Evolutionary conservation across 2,797 vertebrate species (phyloP).

Genomic region (Arnoldichthys spilopterus): DNA sequence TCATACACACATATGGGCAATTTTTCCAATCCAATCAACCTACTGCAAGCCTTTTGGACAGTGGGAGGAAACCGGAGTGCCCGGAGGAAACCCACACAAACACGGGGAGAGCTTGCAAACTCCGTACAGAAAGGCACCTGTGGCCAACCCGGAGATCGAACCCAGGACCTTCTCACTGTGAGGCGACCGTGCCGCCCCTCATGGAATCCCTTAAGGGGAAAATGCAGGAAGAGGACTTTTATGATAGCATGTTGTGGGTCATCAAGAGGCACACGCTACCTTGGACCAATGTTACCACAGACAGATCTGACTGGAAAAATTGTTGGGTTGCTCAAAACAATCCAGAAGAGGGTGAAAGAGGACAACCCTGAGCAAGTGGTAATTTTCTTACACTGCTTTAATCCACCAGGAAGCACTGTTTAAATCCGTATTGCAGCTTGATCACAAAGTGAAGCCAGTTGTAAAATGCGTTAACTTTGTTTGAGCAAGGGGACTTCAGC

Average conservation of each 20-base stretch:
- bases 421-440: slow-evolving; percentile 49
- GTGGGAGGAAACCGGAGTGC: no score
- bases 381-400: slow-evolving; percentile 36
- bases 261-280: no score
- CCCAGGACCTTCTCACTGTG: no score
- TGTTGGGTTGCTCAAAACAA: slow-evolving; percentile 25
- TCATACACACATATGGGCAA: no score
- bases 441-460: slow-evolving; percentile 39
- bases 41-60: no score
- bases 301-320: slow-evolving; percentile 8
- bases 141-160: no score
- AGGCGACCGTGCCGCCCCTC: no score
- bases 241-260: neutral
- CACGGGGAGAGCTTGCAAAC: no score
- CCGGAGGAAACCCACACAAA: no score
- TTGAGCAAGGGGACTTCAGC: slow-evolving; percentile 7
- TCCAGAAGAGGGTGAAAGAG: slow-evolving; percentile 50
- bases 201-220: neutral
- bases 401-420: slow-evolving; percentile 1
- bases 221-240: neutral
- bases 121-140: no score
- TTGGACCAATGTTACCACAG: neutral
- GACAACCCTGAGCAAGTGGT: slow-evolving; percentile 45
- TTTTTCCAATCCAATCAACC: no score
- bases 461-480: slow-evolving; percentile 41